These are phyloP conservation scores for Tiaroga cobitis DNA, from an alignment of 2,797 vertebrate genomes.

Conservation along the genomic window DNA sequence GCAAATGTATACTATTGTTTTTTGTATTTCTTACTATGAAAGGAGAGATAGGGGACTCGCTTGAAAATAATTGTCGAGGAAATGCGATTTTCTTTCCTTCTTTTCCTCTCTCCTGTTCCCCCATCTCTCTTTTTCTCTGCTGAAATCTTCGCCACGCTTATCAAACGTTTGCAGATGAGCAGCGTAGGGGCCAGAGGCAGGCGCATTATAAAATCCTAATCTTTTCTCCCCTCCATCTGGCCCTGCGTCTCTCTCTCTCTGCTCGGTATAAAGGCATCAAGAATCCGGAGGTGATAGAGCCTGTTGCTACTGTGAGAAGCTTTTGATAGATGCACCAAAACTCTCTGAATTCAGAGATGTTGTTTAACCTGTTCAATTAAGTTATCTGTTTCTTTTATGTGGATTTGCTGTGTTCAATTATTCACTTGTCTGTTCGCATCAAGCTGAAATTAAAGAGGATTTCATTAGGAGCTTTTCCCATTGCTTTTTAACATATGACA, in stretches of 20 bases:
- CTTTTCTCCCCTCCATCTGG: constrained; percentile 66
- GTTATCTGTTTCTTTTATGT: constrained; percentile 14
- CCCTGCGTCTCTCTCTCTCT: constrained; percentile 38
- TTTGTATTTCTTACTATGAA: constrained; percentile 8
- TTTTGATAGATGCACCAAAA: constrained; percentile 48
- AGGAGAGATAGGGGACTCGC: constrained; percentile 27
- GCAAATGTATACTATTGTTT: constrained; percentile 44
- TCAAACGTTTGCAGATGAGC: constrained; percentile 74
- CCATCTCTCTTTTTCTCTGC: constrained; percentile 48
- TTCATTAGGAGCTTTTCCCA: constrained; percentile 63
- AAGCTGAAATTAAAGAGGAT: constrained; percentile 72
- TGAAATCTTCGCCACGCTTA: constrained; percentile 69
- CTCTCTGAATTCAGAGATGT: constrained; percentile 32
- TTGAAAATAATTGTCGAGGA: constrained; percentile 67
- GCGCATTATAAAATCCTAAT: constrained; percentile 74
- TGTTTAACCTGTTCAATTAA: constrained; percentile 67
- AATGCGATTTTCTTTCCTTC: constrained; percentile 64
- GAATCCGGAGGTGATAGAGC: constrained; percentile 48
- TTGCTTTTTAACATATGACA: constrained; percentile 60
- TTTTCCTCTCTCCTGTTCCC: constrained; percentile 42
- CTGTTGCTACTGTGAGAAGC: constrained; percentile 46
- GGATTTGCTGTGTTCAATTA: constrained; percentile 52
- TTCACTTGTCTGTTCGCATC: constrained; percentile 71
- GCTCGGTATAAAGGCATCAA: constrained; percentile 15
- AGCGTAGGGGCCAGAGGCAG: constrained; percentile 61